Percentiles rank a stretch among this genome's conserved stretches.
Conservation (phyloP, 2,888 invertebrate species). For the Apamea monoglypha region DNA sequence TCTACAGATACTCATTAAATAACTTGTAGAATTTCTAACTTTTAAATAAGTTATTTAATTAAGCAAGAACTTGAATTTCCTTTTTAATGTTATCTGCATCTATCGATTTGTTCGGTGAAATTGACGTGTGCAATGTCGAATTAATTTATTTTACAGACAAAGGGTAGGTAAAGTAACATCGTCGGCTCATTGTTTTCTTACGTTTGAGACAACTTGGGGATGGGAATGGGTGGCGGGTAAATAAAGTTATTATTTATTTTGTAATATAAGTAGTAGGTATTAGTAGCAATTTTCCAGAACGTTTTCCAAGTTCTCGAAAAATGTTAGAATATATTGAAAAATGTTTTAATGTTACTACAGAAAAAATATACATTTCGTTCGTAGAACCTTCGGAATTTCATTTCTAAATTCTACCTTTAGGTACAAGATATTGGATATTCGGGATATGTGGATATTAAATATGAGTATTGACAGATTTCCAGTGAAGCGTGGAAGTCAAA, state of each 20-base stretch:
- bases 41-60: constrained; percentile 29
- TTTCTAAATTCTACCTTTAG: constrained; percentile 65
- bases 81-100: background rate
- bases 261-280: constrained; percentile 18
- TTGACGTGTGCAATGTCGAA: background rate
- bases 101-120: constrained; percentile 2
- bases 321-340: constrained; percentile 19
- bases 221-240: constrained; percentile 72
- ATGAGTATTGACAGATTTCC: constrained; percentile 79
- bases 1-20: constrained; percentile 77
- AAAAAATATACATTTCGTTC: constrained; percentile 47
- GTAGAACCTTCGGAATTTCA: constrained; percentile 47
- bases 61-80: background rate
- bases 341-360: constrained; percentile 37
- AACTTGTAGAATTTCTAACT: constrained; percentile 29
- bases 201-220: constrained; percentile 22
- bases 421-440: constrained; percentile 62
- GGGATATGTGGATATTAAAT: constrained; percentile 72
- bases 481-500: constrained; percentile 82
- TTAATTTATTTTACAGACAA: background rate
- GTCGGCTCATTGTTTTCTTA: constrained; percentile 16
- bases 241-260: constrained; percentile 40
- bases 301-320: background rate
- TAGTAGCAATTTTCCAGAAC: constrained; percentile 23
- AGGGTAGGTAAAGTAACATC: constrained; percentile 2